Base-by-base conservation (phyloP, 2,113 vertebrate genomes). In the Prionailurus bengalensis region DNA sequence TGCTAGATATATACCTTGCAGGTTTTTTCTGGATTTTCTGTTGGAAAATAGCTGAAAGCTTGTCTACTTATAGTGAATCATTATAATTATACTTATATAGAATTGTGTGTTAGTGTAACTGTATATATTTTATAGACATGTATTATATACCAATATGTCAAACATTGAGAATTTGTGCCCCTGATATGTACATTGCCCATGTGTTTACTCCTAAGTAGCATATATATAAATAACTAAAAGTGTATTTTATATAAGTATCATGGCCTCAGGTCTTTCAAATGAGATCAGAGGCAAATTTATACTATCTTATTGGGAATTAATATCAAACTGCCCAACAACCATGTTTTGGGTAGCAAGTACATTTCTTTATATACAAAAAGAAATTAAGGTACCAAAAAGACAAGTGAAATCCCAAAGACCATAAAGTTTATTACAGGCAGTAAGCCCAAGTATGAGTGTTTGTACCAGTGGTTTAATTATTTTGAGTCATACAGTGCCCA, bases 221-320 rank as follows among this genome's bases (percentile, higher is more conserved):
- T 68, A 78, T 70, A 39, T 33, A 53, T 66, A 76, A 95, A 76
- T 96, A 33, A 95, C 91, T 92, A 85, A 92, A 92, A 39, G 27
- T 73, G 45, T 95, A 39, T n/a, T 93, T 95, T 51, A 12, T 76
- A 36, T 45, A 39, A 74, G 86, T 55, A 51, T 29, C 19, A 63
- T 74, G 42, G 55, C 17, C 33, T 53, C 55, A 76, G 51, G 17
- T 83, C 84, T 91, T 96, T 91, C 85, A 63, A 81, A 89, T 91
- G 68, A 86, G 45, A 80, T 70, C 16, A 84, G 31, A 25, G 83
- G 17, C n/a, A 80, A 83, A 83, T 48, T 61, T 29, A 48, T 55
- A 78, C 31, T 55, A 45, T 66, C 36, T 92, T 23, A 82, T 68
- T 91, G 93, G 78, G 42, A 93, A 81, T 76, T 97, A 36, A n/a